Evolutionary conservation across 2,888 invertebrate species (phyloP).

Genomic region (Gymnosoma rotundatum): DNA sequence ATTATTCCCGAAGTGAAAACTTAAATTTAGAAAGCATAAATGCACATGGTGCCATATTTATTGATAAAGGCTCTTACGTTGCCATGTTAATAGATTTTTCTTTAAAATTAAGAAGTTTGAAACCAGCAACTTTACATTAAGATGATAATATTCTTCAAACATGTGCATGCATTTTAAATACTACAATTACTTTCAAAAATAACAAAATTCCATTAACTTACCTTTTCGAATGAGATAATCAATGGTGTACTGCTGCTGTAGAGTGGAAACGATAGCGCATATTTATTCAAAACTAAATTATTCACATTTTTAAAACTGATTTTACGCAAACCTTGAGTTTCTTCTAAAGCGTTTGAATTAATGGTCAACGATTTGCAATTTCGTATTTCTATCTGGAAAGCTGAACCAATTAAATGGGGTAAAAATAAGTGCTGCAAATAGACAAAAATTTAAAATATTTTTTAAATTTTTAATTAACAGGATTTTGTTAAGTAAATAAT

Average conservation of each 20-base stretch:
- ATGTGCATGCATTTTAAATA: no score
- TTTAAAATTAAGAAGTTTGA: no score
- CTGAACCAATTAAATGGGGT: constrained; percentile 80
- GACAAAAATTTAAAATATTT: neutral
- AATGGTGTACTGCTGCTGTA: constrained; percentile 81
- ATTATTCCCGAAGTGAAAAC: no score
- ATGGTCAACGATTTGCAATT: constrained; percentile 86
- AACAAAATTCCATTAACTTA: constrained; percentile 61
- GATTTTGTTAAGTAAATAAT: no score
- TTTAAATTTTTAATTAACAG: neutral
- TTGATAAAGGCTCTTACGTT: no score
- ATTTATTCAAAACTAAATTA: constrained; percentile 85
- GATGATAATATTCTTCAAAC: no score
- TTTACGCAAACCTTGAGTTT: constrained; percentile 85
- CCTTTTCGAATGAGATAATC: constrained; percentile 80
- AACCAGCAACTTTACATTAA: no score
- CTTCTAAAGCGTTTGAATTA: constrained; percentile 84
- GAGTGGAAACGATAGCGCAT: constrained; percentile 85
- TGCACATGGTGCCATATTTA: no score
- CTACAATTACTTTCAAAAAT: neutral
- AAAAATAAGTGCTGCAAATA: constrained; percentile 84
- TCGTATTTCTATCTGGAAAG: constrained; percentile 85
- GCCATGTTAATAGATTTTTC: no score
- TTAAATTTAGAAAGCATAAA: no score
- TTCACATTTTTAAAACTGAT: constrained; percentile 86